A percentile compares a stretch with the other conserved stretches of the same genome.
Conservation (phyloP, 2,113 vertebrate genomes). For the Notiomystis cincta region DNA sequence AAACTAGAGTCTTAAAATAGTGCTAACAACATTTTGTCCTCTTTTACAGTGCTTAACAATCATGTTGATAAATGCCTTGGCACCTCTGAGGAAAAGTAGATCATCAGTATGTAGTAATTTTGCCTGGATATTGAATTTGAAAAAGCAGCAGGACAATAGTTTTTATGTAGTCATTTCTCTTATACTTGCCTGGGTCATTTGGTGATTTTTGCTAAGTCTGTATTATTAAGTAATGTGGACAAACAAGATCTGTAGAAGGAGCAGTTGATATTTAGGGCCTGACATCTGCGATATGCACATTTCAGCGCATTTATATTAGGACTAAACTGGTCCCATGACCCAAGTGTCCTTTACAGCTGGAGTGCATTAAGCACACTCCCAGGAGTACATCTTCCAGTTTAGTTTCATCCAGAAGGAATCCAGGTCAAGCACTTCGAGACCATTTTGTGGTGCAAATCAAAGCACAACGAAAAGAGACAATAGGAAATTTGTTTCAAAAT, state of each 20-base stretch:
- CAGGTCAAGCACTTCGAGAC: neutral
- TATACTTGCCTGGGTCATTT: neutral
- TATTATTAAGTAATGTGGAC: neutral
- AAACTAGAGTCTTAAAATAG: neutral
- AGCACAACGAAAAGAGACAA: neutral
- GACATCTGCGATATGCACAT: neutral
- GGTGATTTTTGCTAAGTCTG: neutral
- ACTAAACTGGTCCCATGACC: neutral
- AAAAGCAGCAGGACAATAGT: neutral
- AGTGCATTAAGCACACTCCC: neutral
- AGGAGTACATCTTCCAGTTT: neutral
- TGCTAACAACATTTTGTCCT: neutral
- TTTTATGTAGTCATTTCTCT: neutral
- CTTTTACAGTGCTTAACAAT: neutral
- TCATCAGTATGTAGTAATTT: neutral
- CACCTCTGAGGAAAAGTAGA: neutral
- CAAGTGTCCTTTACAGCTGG: neutral
- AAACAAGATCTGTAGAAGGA: neutral
- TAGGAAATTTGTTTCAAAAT: neutral
- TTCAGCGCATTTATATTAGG: neutral
- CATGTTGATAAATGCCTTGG: neutral
- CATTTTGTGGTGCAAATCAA: neutral
- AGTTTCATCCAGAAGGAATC: constrained; percentile 9
- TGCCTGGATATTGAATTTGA: neutral
- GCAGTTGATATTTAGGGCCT: neutral